Base-by-base conservation (phyloP, 1,140 invertebrate species). In the Belonocnema kinseyi region DNA sequence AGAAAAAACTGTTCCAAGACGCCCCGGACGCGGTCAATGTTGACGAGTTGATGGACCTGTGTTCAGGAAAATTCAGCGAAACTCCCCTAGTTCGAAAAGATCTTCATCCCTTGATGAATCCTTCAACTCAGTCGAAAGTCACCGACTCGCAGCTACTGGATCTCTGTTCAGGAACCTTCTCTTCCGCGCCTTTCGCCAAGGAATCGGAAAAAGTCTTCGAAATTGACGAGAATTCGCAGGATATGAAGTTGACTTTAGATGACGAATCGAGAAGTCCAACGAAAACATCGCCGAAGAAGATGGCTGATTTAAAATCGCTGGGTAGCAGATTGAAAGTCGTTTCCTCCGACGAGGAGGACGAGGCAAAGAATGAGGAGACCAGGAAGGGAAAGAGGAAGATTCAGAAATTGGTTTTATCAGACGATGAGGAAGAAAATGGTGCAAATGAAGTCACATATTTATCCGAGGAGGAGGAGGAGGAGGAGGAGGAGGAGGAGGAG, bases 41-140 rank as follows among this genome's bases (percentile, higher is more conserved):
- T 12, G 90, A 93, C 13, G 92, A 94, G 66, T 79, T 93, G 13
- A 80, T 93, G 13, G 89, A 87, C 10, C 80, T 93, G n/a, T 93
- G 92, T 84, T 93, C 93, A 0, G 92, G 93, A 1, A 90, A 87
- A 80, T 93, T 93, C 82, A 46, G 40, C 40, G 40, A 8, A 46
- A 77, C 79, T 1, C 70, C 61, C 7, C 1, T 16, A 50, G 46
- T 19, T 50, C 17, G 46, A 54, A 40, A 53, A 80, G 58, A 77
- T 72, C 51, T 40, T 66, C 14, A 66, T 40, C 61, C 61, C 1
- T 0, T 66, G 1, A 40, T 66, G 26, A 66, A 77, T 76, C 17
- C 71, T 80, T 19, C 19, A 79, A 19, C 19, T 11, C 50, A 52
- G 46, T 21, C 72, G 66, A 16, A 70, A n/a, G 78, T 83, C 13